A percentile compares a stretch with the other conserved stretches of the same genome.
phyloP scores from a whole-genome alignment of 2,888 invertebrate genomes.

The Diplolepis rosae region DNA sequence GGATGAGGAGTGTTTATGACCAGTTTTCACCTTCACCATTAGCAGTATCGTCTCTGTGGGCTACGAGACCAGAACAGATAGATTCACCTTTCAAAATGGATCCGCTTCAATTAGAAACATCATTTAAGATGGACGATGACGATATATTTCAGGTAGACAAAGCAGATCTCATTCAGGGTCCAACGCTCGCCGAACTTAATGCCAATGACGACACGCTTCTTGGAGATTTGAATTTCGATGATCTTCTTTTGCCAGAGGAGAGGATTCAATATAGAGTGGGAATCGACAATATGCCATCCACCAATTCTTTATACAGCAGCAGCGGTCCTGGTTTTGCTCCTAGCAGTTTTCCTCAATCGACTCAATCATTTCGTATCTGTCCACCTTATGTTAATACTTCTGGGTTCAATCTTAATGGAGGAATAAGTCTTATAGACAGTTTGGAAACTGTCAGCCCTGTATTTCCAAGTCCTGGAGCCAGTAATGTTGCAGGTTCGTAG shows the following conservation, averaged over 20 bases:
- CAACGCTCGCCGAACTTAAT: constrained; percentile 89
- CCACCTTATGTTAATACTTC: constrained; percentile 55
- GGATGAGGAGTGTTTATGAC: constrained; percentile 64
- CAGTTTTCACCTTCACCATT: constrained; percentile 71
- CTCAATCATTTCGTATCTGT: constrained; percentile 58
- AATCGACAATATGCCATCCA: constrained; percentile 43
- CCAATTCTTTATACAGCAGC: constrained; percentile 56
- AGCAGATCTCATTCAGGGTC: constrained; percentile 87
- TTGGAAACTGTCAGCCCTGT: constrained; percentile 68
- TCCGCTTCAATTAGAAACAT: constrained; percentile 61
- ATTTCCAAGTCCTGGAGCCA: constrained; percentile 70
- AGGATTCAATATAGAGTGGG: constrained; percentile 64
- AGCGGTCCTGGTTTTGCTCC: constrained; percentile 57
- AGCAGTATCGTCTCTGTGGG: constrained; percentile 68
- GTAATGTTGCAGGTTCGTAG: constrained; percentile 65
- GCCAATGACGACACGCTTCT: constrained; percentile 88
- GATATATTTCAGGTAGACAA: constrained; percentile 93
- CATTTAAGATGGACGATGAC: constrained; percentile 89
- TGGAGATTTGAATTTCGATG: constrained; percentile 91
- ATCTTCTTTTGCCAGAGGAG: constrained; percentile 85
- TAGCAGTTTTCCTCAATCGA: constrained; percentile 69
- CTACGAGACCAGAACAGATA: constrained; percentile 75
- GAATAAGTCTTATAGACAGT: constrained; percentile 63
- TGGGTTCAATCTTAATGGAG: constrained; percentile 62
- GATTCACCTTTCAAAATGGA: constrained; percentile 66